A percentile compares a stretch with the other conserved stretches of the same genome.
Evolutionary conservation across 2,888 invertebrate genomes (phyloP).

Genomic region (Epicampocera succincta): DNA sequence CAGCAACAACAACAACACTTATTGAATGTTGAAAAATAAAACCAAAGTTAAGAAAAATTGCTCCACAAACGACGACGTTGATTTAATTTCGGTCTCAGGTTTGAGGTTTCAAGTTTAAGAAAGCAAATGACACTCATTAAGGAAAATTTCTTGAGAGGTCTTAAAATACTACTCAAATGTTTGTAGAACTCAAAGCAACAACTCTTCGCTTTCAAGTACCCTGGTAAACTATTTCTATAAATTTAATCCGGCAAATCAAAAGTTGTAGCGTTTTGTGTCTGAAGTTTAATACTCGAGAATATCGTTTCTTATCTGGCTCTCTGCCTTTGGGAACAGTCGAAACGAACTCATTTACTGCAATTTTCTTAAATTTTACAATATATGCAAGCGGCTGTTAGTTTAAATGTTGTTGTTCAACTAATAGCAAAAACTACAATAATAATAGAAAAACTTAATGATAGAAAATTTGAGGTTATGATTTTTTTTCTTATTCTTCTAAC

Average conservation of each 20-base stretch:
- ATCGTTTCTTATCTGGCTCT: not conserved
- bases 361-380: too few species aligned
- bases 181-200: not conserved
- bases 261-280: too few species aligned
- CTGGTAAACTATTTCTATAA: too few species aligned
- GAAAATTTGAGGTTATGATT: slow-evolving; percentile 61
- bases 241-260: too few species aligned
- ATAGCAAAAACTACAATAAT: slow-evolving; percentile 27
- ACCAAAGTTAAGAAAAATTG: slow-evolving; percentile 49
- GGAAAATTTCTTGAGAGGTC: slow-evolving; percentile 6
- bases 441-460: slow-evolving; percentile 64
- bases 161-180: not conserved
- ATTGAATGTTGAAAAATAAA: slow-evolving; percentile 4
- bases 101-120: slow-evolving; percentile 47
- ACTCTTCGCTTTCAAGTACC: not conserved
- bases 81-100: slow-evolving; percentile 64
- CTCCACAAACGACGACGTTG: slow-evolving; percentile 66
- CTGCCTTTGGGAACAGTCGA: not conserved
- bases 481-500: not conserved
- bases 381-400: too few species aligned
- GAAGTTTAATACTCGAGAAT: too few species aligned
- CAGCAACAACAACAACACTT: not conserved
- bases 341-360: too few species aligned
- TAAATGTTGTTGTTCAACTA: not conserved
- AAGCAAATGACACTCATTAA: not conserved